Evolutionary conservation across 2,888 invertebrate species (phyloP), one percentile per base, ranked within the genome.

Genomic region (Pocota personata): DNA sequence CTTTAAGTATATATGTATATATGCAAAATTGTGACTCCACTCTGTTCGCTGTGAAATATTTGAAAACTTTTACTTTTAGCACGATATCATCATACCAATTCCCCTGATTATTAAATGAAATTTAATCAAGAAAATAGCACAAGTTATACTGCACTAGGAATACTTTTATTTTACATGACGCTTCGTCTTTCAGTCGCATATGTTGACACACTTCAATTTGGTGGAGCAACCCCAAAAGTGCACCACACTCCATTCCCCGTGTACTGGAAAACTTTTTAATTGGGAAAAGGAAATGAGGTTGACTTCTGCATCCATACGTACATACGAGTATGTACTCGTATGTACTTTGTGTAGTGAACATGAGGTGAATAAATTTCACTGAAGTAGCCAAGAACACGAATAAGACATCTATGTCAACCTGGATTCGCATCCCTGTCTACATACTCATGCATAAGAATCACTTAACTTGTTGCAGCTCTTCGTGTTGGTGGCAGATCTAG

Each of bases 191-290:
- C 48, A 71, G 37, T 30, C 64, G 10, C 40, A 55, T 16, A 35
- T 60, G 73, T 75, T 60, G 73, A 75, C 80, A 80, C 60, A 67
- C 40, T 67, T 43, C 58, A 73, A 43, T 62, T 66, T 21, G 32
- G 32, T 14, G 10, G 3, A 19, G 52, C 32, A 62, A 55, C 24
- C 43, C 52, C 30, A 55, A 62, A 62, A 55, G 78, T 32, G 30
- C 14, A 6, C 12, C 27, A n/a, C 32, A 30, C 43, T 46, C 10
- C 16, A 7, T 48, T 50, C 40, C 30, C 10, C 57, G 50, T 82
- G 77, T 43, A 55, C 60, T 77, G 32, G 37, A 77, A 83, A 83
- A 72, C 37, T 78, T 69, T 83, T 79, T 79, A 84, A 84, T 84
- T 84, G 83, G 64, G 50, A 79, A 64, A 72, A 69, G 73, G 62